Percentiles rank a stretch among this genome's conserved stretches.
phyloP scores from a whole-genome alignment of 2,888 invertebrate genomes.

The Lamellibrachia columna region DNA sequence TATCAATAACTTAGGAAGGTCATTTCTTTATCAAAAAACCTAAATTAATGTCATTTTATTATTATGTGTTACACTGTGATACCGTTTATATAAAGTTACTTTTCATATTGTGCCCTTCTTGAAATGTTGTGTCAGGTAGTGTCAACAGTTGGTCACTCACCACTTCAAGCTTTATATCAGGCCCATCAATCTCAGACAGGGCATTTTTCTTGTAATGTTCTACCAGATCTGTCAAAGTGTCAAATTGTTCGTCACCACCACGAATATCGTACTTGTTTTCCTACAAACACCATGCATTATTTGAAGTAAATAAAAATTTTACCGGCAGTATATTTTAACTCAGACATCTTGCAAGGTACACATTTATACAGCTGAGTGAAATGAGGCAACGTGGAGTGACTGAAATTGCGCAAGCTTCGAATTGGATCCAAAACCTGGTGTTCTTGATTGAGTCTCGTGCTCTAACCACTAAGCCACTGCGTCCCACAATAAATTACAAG shows the following conservation, averaged over 20 bases:
- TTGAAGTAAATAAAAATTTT: not conserved
- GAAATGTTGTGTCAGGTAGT: no score
- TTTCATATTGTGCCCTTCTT: not conserved
- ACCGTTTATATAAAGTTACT: not conserved
- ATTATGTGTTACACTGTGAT: not conserved
- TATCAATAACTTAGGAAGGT: not conserved
- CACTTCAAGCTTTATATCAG: not conserved
- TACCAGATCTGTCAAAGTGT: conserved; percentile 3
- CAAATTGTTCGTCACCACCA: not conserved
- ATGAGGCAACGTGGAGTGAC: no score
- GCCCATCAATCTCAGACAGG: not conserved
- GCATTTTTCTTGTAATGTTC: not conserved
- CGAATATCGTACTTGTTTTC: not conserved
- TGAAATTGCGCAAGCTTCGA: no score
- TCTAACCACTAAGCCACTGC: no score
- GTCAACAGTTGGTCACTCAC: not conserved
- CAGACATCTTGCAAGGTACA: no score
- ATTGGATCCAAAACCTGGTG: no score
- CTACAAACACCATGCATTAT: conserved; percentile 2
- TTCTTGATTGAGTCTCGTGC: no score
- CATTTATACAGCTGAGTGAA: no score
- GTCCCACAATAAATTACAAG: no score
- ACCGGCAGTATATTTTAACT: no score
- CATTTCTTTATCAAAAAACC: not conserved
- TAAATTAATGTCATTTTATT: not conserved